A percentile compares a stretch with the other conserved stretches of the same genome.
Conservation (phyloP, 1,140 invertebrate genomes). For the Drosophila pectinifera region DNA sequence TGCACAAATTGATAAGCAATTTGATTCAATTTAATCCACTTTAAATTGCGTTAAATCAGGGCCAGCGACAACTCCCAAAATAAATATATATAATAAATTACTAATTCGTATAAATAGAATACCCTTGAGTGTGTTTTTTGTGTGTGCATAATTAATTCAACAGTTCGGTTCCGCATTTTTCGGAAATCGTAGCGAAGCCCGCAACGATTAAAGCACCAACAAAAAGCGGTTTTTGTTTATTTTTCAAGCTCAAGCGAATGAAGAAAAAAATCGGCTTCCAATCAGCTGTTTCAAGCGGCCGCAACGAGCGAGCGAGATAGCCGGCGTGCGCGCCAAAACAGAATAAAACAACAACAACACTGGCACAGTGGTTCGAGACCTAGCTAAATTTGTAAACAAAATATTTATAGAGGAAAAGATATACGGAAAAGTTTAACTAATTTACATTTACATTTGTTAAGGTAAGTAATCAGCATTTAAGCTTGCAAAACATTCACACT, state of each 20-base stretch:
- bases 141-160: conserved; percentile 63
- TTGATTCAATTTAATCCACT: conserved; percentile 34
- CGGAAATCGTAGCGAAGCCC: conserved; percentile 34
- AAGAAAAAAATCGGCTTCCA: conserved; percentile 45
- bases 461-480: conserved; percentile 61
- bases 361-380: conserved; percentile 44
- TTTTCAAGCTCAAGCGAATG: conserved; percentile 51
- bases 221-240: conserved; percentile 62
- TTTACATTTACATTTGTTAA: conserved; percentile 26
- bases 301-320: conserved; percentile 51
- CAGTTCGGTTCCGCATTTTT: conserved; percentile 61
- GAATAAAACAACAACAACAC: conserved; percentile 23
- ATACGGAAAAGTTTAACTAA: conserved; percentile 6
- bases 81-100: conserved; percentile 15
- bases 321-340: conserved; percentile 61
- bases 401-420: not conserved
- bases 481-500: not conserved
- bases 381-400: conserved; percentile 20
- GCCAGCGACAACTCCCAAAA: not conserved
- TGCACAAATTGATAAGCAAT: conserved; percentile 53
- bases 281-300: conserved; percentile 64
- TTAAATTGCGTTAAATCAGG: conserved; percentile 13
- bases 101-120: conserved; percentile 45
- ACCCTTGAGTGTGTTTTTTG: conserved; percentile 22
- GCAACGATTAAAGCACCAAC: conserved; percentile 19